phyloP scores from a whole-genome alignment of 1,140 invertebrate genomes.

The Drosophila bifasciata region DNA sequence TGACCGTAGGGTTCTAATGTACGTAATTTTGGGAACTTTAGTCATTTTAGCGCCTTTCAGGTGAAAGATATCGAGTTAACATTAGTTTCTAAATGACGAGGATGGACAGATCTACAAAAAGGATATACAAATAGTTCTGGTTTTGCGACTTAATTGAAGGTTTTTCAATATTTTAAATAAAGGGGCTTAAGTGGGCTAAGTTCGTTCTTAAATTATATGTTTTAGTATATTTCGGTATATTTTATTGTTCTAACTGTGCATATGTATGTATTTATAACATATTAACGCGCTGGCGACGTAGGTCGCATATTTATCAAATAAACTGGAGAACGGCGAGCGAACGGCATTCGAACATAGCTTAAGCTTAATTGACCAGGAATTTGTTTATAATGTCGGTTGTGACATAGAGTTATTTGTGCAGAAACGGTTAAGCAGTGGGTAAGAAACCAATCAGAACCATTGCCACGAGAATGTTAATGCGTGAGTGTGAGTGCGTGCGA shows the following conservation, averaged over 20 bases:
- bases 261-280: constrained; percentile 31
- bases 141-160: too few species aligned
- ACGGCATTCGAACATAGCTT: constrained; percentile 62
- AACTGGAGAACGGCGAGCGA: constrained; percentile 70
- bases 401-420: constrained; percentile 79
- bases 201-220: too few species aligned
- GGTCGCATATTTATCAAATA: constrained; percentile 71
- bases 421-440: constrained; percentile 71
- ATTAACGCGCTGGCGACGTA: constrained; percentile 50
- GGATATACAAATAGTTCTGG: constrained; percentile 1
- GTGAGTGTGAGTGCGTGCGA: constrained; percentile 42
- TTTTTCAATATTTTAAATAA: too few species aligned
- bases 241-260: constrained; percentile 48
- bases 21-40: too few species aligned
- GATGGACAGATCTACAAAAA: too few species aligned
- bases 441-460: constrained; percentile 69
- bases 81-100: too few species aligned
- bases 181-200: too few species aligned
- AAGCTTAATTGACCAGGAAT: constrained; percentile 79
- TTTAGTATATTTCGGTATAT: too few species aligned
- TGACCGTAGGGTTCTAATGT: too few species aligned
- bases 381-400: constrained; percentile 79
- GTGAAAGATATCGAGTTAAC: too few species aligned
- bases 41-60: too few species aligned
- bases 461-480: constrained; percentile 56